Evolutionary conservation across 1,140 invertebrate species (phyloP).

Genomic region (Arion vulgaris): DNA sequence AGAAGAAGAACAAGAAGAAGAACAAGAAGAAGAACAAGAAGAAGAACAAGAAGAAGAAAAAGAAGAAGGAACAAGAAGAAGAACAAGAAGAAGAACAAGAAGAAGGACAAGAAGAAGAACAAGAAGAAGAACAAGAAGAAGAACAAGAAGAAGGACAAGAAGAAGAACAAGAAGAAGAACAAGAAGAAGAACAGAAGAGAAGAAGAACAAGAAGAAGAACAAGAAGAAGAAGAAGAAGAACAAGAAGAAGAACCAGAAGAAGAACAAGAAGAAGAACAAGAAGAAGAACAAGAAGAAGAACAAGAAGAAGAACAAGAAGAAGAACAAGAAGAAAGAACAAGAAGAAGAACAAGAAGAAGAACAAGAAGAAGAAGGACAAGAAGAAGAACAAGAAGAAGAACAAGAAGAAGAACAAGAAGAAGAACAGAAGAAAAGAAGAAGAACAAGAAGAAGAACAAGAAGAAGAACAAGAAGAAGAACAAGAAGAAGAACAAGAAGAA

Average conservation of each 20-base stretch:
- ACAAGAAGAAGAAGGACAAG: background rate
- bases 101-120: no score
- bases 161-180: no score
- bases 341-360: background rate
- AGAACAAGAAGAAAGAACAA: slow-evolving; percentile 21
- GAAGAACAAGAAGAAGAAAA: background rate
- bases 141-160: no score
- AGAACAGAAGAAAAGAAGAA: no score
- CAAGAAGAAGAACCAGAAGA: background rate
- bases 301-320: background rate
- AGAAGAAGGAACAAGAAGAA: no score
- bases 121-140: no score
- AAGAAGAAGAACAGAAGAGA: no score
- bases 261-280: background rate
- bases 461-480: background rate
- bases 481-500: background rate
- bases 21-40: background rate
- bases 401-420: slow-evolving; percentile 11
- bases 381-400: slow-evolving; percentile 17
- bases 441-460: slow-evolving; percentile 12
- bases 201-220: background rate
- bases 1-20: background rate
- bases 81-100: no score
- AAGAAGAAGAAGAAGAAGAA: background rate
- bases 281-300: background rate